Evolutionary conservation across 2,797 vertebrate genomes (phyloP), one percentile per base, ranked within the genome.

Genomic region (Varecia variegata): DNA sequence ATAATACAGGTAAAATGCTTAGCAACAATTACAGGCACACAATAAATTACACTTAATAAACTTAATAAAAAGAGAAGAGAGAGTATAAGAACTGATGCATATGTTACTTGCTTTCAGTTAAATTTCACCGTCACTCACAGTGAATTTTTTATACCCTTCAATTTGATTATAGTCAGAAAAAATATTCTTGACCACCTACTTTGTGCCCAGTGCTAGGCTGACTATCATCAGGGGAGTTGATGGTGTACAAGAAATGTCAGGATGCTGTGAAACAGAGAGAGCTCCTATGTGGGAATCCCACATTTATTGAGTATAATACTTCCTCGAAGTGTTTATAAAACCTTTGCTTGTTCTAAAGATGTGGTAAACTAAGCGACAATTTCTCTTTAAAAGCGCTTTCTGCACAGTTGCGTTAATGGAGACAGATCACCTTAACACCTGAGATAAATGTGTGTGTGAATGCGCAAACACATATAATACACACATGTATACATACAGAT

Each of bases 381-480:
- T 68, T 93, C 60, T 90, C 45, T 89, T 77, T 88, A 79, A 73
- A 93, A 95, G 43, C 9, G 14, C 62, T 92, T 94, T 90, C 62
- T 90, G 68, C 25, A 54, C 17, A 52, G 27, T 52, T 90, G 67
- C 81, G 18, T 92, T 97, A 96, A 90, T 81, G 35, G n/a, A 89
- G 86, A 94, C 27, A 45, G 77, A 88, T 94, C 13, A 60, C 86
- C 81, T 93, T 85, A 18, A 93, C 38, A 47, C 38, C 70, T 1
- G 21, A 89, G 85, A 62, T 73, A 74, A 70, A 81, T 47, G 62
- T 62, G 30, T 43, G 5, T 87, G 32, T 94, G 81, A 94, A 68
- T 21, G 32, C 2, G 30, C 52, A 21, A 15, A 40, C 23, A 56
- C 3, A 30, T 20, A 52, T 17, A 60, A 60, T 11, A 56, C 38